Evolutionary conservation across 2,797 vertebrate species (phyloP).

Genomic region (Psittacula echo): DNA sequence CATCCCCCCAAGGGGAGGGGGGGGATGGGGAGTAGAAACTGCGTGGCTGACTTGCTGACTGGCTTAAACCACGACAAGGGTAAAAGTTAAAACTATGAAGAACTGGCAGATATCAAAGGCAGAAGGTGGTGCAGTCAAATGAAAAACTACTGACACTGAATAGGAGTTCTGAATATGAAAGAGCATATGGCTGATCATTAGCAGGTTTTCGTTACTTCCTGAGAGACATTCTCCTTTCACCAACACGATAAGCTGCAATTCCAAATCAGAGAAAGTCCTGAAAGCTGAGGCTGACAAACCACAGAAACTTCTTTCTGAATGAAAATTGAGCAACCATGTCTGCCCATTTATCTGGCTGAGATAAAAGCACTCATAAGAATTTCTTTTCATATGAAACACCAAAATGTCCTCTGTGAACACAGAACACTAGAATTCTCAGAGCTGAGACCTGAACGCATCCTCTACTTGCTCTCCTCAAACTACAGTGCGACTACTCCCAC

Average conservation of each 20-base stretch:
- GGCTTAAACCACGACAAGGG: neutral
- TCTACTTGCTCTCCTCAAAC: neutral
- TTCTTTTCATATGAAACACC: neutral
- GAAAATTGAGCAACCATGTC: neutral
- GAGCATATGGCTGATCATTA: neutral
- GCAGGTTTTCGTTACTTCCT: neutral
- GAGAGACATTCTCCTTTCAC: neutral
- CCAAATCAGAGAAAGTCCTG: neutral
- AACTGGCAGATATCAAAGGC: neutral
- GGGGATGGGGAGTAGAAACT: no score
- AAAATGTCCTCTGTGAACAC: neutral
- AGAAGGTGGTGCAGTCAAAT: neutral
- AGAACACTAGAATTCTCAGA: neutral
- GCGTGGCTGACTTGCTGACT: no score
- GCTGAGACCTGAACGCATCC: neutral
- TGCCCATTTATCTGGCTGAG: neutral
- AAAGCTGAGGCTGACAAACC: neutral
- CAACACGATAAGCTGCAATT: neutral
- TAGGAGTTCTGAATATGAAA: neutral
- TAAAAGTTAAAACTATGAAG: neutral
- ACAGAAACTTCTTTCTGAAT: neutral
- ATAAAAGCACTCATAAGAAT: neutral
- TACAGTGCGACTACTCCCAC: neutral
- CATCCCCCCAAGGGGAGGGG: no score
- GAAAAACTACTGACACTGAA: neutral